phyloP scores from a whole-genome alignment of 2,113 vertebrate genomes.

The Notothenia rossii region DNA sequence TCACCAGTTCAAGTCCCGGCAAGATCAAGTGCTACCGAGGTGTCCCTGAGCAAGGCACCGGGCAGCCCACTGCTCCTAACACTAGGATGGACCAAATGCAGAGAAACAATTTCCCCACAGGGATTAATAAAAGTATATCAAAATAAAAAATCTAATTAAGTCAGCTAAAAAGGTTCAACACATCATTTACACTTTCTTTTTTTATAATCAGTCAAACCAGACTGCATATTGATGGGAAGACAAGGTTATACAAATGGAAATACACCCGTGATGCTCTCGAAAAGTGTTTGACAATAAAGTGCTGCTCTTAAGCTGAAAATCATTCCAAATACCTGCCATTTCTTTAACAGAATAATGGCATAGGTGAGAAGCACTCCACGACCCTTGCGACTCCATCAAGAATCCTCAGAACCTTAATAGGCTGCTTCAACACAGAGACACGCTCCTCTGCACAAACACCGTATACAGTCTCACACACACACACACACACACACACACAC shows the following conservation, averaged over 20 bases:
- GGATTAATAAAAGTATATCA: no score
- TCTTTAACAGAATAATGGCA: slow-evolving; percentile 18
- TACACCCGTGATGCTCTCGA: not conserved
- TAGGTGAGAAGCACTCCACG: not conserved
- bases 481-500: not conserved
- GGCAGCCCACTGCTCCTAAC: no score
- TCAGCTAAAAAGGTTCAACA: no score
- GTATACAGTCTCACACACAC: slow-evolving; percentile 2
- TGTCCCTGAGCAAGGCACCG: no score
- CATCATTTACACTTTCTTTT: no score
- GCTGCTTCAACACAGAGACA: slow-evolving; percentile 27
- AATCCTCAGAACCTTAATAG: slow-evolving; percentile 34
- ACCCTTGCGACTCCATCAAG: slow-evolving; percentile 27
- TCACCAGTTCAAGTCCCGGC: no score
- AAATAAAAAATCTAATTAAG: no score
- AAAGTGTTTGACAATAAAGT: not conserved
- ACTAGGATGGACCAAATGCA: no score
- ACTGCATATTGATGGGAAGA: no score
- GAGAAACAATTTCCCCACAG: no score
- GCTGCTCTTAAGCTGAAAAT: not conserved
- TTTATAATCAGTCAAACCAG: no score
- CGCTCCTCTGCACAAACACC: slow-evolving; percentile 17
- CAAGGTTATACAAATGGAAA: not conserved
- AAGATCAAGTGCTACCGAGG: no score
- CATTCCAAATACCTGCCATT: not conserved